These are phyloP conservation scores for Enteromius argenteus DNA, from an alignment of 2,797 vertebrate genomes.

Conservation along the genomic window DNA sequence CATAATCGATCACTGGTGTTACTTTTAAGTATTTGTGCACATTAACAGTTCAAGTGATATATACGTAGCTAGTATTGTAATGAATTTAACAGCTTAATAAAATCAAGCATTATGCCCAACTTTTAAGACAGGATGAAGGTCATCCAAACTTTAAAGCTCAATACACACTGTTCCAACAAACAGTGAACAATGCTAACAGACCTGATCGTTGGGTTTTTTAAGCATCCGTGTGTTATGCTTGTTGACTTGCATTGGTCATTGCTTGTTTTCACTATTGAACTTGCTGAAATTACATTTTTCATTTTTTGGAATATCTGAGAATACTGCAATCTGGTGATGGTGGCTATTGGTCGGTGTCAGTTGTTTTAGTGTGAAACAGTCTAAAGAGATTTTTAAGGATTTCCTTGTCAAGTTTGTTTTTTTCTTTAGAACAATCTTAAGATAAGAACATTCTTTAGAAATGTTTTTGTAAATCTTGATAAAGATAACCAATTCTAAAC, in stretches of 20 bases:
- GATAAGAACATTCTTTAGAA: not conserved
- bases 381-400: not conserved
- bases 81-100: not conserved
- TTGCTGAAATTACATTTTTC: not conserved
- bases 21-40: not conserved
- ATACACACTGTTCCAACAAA: not conserved
- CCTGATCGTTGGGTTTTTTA: not conserved
- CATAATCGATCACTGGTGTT: not conserved
- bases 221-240: not conserved
- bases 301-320: not conserved
- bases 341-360: not conserved
- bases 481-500: not conserved
- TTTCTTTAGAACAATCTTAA: not conserved
- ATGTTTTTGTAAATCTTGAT: not conserved
- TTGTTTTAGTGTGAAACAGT: not conserved
- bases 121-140: not conserved
- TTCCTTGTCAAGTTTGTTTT: not conserved
- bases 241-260: not conserved
- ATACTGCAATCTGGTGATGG: not conserved
- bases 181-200: not conserved
- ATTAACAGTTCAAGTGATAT: not conserved
- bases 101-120: not conserved
- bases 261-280: not conserved
- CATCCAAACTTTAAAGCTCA: not conserved
- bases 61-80: not conserved